Percentiles rank a stretch among this genome's conserved stretches.
These are phyloP conservation scores for Catocala nupta DNA, from an alignment of 2,888 invertebrate genomes.

Conservation along the genomic window DNA sequence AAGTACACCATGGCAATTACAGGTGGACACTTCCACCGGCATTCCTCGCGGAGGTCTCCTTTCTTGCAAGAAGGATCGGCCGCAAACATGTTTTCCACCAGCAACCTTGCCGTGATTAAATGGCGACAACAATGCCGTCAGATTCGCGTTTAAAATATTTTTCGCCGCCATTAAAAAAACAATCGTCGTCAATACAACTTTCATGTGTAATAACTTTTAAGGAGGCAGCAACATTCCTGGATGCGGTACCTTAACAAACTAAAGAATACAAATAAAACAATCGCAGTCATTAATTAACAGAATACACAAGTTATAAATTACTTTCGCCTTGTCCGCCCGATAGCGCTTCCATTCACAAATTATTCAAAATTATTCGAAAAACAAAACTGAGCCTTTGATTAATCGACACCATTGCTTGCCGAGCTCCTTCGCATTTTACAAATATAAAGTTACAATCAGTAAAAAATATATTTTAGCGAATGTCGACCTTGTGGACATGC, in stretches of 20 bases:
- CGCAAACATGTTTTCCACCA: not conserved
- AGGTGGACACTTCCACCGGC: not conserved
- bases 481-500: slow-evolving; percentile 40
- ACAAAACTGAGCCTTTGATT: slow-evolving; percentile 70
- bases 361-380: slow-evolving; percentile 77
- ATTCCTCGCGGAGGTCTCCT: not conserved
- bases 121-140: slow-evolving; percentile 36
- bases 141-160: slow-evolving; percentile 17
- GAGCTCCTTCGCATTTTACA: slow-evolving; percentile 57
- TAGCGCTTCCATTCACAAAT: slow-evolving; percentile 77
- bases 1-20: not conserved
- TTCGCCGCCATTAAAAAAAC: not conserved
- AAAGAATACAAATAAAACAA: slow-evolving; percentile 63
- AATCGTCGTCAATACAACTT: slow-evolving; percentile 38
- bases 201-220: slow-evolving; percentile 47
- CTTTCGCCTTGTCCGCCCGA: slow-evolving; percentile 61
- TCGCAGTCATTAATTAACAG: slow-evolving; percentile 72
- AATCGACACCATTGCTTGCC: slow-evolving; percentile 68
- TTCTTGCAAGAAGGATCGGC: not conserved
- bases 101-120: slow-evolving; percentile 7
- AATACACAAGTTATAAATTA: slow-evolving; percentile 73
- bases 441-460: slow-evolving; percentile 35
- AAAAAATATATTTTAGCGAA: slow-evolving; percentile 22
- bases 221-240: slow-evolving; percentile 34
- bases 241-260: slow-evolving; percentile 56